Conservation (phyloP, 2,888 invertebrate species). For the Cheilosia impressa region DNA sequence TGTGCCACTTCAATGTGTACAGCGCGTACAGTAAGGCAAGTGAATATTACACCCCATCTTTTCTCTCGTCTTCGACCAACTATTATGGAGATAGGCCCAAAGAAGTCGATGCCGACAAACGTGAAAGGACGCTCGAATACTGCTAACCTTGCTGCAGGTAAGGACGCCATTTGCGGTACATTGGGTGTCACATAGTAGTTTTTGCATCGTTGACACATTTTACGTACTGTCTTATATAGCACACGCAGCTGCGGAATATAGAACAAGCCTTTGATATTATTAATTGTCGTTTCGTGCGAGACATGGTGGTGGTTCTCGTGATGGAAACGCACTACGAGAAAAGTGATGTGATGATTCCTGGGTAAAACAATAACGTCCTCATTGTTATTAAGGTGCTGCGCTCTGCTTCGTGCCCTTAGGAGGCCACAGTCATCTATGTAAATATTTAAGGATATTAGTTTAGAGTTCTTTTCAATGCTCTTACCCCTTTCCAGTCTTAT, state of each 20-base stretch:
- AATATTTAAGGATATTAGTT: conserved; percentile 52
- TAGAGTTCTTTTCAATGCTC: conserved; percentile 33
- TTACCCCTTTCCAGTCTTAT: conserved; percentile 40
- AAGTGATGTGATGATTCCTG: conserved; percentile 49
- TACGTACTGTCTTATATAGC: conserved; percentile 59
- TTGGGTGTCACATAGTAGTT: conserved; percentile 35
- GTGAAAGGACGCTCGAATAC: conserved; percentile 69
- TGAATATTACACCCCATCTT: conserved; percentile 65
- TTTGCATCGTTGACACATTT: conserved; percentile 66
- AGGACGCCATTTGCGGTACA: conserved; percentile 63
- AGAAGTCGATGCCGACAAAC: conserved; percentile 73
- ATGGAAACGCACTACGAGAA: conserved; percentile 42
- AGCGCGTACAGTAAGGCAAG: conserved; percentile 69
- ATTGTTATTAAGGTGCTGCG: conserved; percentile 49
- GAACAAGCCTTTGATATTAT: conserved; percentile 59
- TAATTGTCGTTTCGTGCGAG: conserved; percentile 60
- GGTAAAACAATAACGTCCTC: conserved; percentile 27
- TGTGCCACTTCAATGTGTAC: conserved; percentile 71
- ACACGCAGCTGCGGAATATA: conserved; percentile 63
- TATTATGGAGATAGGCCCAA: conserved; percentile 64
- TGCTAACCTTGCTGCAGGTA: conserved; percentile 62
- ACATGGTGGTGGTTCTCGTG: conserved; percentile 66
- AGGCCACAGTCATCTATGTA: conserved; percentile 48
- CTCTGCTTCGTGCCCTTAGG: conserved; percentile 42
- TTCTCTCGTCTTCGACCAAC: conserved; percentile 62